Evolutionary conservation across 2,797 vertebrate genomes (phyloP), one percentile per base, ranked within the genome.

Genomic region (Neosalanx taihuensis): DNA sequence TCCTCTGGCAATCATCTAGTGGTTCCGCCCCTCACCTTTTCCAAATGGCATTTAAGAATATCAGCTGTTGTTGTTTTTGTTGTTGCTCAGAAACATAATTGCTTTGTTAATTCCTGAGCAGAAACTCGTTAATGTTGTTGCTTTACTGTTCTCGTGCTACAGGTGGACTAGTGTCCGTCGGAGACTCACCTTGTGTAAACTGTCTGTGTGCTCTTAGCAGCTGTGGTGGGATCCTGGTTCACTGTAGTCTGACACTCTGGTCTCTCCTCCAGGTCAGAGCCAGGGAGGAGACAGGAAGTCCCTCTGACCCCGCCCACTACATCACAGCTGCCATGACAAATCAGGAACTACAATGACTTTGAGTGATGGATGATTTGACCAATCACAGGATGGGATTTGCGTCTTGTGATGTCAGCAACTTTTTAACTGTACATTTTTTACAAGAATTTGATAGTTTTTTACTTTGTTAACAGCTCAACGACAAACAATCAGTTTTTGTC

Each of bases 201-300:
- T 56, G 10, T 56, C 33, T 53, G 60, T 70, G n/a, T 51, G 23
- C 33, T 31, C 64, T 67, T 6, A 33, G 20, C 18, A 69, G 12
- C 30, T 0, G 26, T 13, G 59, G n/a, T 18, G 3, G 30, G 7
- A 58, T 3, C 30, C n/a, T 4, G 0, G 12, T 17, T 57, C 29
- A 59, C 35, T 57, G 37, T 72, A 29, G 64, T 31, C 2, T 29
- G 2, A 64, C 51, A 31, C 13, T 83, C 31, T 76, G 2, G 72
- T 51, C 46, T 56, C 72, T 26, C 67, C 35, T 88, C 72, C 90
- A 99, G 97, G 98, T 94, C 96, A 97, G 92, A 95, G 92, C 90
- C 97, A 97, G 92, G 95, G 94, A 85, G 96, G 95, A 87, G 97
- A 98, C 64, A 94, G 95, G 92, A 99, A 99, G 94, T 91, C 91